These are phyloP conservation scores for Cetonia aurata DNA, from an alignment of 2,888 invertebrate species.

Conservation along the genomic window DNA sequence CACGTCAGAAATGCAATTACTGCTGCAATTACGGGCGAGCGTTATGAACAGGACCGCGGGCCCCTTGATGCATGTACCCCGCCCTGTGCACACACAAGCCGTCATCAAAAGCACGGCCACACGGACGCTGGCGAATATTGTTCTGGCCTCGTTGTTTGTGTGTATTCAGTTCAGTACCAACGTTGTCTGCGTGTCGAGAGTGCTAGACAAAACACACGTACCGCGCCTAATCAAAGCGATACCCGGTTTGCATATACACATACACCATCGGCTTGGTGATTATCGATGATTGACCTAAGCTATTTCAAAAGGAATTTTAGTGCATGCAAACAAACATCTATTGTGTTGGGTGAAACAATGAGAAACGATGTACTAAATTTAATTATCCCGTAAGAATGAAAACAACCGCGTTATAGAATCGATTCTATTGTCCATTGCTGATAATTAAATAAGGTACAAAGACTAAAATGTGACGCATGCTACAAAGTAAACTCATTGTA, in stretches of 20 bases:
- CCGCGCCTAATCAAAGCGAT: conserved; percentile 6
- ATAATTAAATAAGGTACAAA: too few relatives aligned
- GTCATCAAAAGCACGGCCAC: not conserved
- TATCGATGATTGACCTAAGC: conserved; percentile 7
- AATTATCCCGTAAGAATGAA: too few relatives aligned
- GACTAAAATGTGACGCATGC: too few relatives aligned
- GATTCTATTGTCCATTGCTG: too few relatives aligned
- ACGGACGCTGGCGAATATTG: conserved; percentile 4
- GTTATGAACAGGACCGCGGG: conserved; percentile 54
- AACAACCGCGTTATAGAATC: too few relatives aligned
- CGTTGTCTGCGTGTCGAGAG: not conserved
- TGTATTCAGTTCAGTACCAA: conserved; percentile 1
- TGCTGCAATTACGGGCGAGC: conserved; percentile 57
- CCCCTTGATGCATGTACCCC: conserved; percentile 50
- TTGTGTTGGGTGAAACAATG: too few relatives aligned
- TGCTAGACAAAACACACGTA: conserved; percentile 9
- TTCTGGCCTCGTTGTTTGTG: conserved; percentile 25
- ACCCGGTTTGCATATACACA: not conserved
- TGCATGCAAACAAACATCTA: too few relatives aligned
- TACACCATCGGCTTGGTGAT: not conserved
- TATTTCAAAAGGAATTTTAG: not conserved
- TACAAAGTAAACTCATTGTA: too few relatives aligned
- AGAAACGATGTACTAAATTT: too few relatives aligned
- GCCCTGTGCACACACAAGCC: conserved; percentile 2
- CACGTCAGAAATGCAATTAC: conserved; percentile 57